phyloP scores from a whole-genome alignment of 2,113 vertebrate genomes.

The Bucco capensis region DNA sequence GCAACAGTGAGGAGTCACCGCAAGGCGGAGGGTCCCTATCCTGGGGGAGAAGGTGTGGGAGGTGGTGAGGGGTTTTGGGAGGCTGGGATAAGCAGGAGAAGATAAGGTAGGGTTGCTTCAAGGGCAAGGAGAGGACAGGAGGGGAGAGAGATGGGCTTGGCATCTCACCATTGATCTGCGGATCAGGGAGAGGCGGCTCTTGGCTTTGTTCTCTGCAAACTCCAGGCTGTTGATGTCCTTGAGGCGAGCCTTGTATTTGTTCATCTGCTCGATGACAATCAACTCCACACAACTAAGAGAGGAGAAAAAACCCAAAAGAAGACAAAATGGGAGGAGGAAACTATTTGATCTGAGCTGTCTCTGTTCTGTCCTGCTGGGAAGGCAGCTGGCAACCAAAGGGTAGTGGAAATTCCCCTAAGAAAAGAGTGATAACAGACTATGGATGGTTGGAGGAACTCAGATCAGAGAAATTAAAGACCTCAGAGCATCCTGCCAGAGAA shows the following conservation, averaged over 20 bases:
- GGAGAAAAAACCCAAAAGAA: background rate
- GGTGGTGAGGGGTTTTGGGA: background rate
- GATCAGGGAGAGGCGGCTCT: slow-evolving; percentile 90
- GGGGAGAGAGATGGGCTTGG: background rate
- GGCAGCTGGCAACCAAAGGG: background rate
- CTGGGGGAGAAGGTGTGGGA: background rate
- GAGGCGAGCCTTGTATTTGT: slow-evolving; percentile 92
- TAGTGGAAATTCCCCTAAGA: background rate
- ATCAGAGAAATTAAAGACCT: background rate
- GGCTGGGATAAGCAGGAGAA: slow-evolving; percentile 32
- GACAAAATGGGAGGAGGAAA: background rate
- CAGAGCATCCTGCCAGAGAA: background rate
- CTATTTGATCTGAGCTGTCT: background rate
- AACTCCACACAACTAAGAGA: slow-evolving; percentile 88
- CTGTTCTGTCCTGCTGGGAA: background rate
- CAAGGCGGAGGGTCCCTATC: background rate
- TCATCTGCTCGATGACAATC: slow-evolving; percentile 95
- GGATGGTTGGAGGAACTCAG: background rate
- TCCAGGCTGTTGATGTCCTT: slow-evolving; percentile 97
- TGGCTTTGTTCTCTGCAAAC: slow-evolving; percentile 97
- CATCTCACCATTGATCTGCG: slow-evolving; percentile 93
- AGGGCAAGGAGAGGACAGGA: slow-evolving; percentile 19
- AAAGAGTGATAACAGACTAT: rapidly evolving
- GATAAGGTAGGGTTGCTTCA: slow-evolving; percentile 1
- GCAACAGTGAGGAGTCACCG: background rate